These are phyloP conservation scores for Epistrophella euchroma DNA, from an alignment of 2,888 invertebrate genomes.

Conservation along the genomic window DNA sequence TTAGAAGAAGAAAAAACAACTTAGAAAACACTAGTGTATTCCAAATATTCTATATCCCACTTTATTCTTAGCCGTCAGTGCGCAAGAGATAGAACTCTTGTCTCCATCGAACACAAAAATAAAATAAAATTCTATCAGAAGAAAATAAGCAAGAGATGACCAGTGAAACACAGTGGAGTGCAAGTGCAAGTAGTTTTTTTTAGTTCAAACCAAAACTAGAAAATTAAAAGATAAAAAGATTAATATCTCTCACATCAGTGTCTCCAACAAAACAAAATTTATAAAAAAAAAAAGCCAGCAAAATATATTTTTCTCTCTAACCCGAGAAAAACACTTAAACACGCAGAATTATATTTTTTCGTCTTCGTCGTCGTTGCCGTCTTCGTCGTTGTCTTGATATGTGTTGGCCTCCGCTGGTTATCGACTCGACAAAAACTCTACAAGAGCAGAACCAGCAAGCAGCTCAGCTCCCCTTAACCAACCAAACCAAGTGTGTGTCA, in stretches of 20 bases:
- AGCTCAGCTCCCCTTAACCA: constrained; percentile 42
- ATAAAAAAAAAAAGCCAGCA: constrained; percentile 36
- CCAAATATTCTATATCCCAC: constrained; percentile 67
- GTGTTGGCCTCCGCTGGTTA: constrained; percentile 68
- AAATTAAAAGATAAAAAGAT: constrained; percentile 49
- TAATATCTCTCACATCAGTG: constrained; percentile 60
- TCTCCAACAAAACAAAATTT: constrained; percentile 60
- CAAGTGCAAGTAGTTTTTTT: constrained; percentile 45
- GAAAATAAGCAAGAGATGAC: constrained; percentile 48
- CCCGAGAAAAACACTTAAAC: constrained; percentile 73
- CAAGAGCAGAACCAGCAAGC: constrained; percentile 41
- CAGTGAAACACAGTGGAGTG: constrained; percentile 45
- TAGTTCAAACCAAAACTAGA: constrained; percentile 31
- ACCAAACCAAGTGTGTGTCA: constrained; percentile 69
- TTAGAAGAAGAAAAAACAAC: constrained; percentile 57
- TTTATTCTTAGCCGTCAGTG: constrained; percentile 52
- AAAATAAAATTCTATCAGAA: constrained; percentile 38
- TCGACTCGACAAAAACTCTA: constrained; percentile 58
- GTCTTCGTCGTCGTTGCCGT: background rate
- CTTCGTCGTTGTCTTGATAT: constrained; percentile 24
- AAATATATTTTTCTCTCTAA: constrained; percentile 65
- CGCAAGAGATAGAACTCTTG: constrained; percentile 61
- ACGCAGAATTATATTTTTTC: constrained; percentile 60
- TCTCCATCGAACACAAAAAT: constrained; percentile 22
- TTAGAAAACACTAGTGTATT: constrained; percentile 56